Evolutionary conservation across 1,140 invertebrate genomes (phyloP).

Genomic region (Apis dorsata): DNA sequence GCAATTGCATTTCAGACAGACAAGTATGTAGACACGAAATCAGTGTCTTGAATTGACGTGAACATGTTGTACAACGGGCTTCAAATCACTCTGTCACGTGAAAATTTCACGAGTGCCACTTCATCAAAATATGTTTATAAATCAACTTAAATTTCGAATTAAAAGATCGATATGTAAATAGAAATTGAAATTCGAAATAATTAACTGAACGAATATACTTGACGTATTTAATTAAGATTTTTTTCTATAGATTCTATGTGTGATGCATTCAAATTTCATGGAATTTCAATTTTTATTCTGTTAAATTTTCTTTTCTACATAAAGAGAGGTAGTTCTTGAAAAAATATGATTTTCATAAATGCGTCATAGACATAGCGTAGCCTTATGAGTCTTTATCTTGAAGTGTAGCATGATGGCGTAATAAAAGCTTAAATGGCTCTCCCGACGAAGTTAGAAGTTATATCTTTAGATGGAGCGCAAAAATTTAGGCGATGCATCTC

Average conservation of each 20-base stretch:
- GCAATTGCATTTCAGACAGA: slow-evolving; percentile 31
- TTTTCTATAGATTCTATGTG: no score
- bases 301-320: neutral
- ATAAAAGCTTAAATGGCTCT: slow-evolving; percentile 40
- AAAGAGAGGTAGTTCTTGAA: neutral
- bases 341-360: slow-evolving; percentile 37
- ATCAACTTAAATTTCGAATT: neutral
- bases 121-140: neutral
- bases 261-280: no score
- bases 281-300: neutral
- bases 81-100: neutral
- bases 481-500: slow-evolving; percentile 25
- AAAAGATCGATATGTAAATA: neutral
- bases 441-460: slow-evolving; percentile 15
- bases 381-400: slow-evolving; percentile 25
- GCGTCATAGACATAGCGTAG: neutral
- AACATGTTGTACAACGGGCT: neutral
- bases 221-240: no score
- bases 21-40: slow-evolving; percentile 28
- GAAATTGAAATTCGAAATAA: no score
- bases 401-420: slow-evolving; percentile 19
- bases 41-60: neutral
- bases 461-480: slow-evolving; percentile 5
- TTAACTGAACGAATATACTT: no score
- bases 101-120: neutral